Percentiles rank a stretch among this genome's conserved stretches.
Evolutionary conservation across 2,113 vertebrate species (phyloP).

Genomic region (Anser brachyrhynchus): DNA sequence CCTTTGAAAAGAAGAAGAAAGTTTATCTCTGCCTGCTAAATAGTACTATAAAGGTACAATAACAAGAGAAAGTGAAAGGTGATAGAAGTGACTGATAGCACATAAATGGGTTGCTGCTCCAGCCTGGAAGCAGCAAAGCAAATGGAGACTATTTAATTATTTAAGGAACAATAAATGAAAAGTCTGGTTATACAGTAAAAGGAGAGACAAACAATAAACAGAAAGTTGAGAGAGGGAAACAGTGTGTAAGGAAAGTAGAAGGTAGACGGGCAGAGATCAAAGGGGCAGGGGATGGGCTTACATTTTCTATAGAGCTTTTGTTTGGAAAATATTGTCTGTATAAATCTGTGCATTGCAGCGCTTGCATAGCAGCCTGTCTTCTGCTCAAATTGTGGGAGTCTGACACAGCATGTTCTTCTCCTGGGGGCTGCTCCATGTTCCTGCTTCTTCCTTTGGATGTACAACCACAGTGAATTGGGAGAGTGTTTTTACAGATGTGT

Average conservation of each 20-base stretch:
- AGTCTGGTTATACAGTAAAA: neutral
- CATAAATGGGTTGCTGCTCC: neutral
- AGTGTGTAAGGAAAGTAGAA: neutral
- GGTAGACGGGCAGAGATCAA: neutral
- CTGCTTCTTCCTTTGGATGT: neutral
- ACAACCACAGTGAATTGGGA: neutral
- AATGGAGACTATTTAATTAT: conserved; percentile 41
- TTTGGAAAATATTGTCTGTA: neutral
- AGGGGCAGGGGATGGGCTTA: neutral
- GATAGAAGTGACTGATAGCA: neutral
- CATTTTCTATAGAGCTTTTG: neutral
- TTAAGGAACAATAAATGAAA: conserved; percentile 41
- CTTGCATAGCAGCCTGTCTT: conserved; percentile 3
- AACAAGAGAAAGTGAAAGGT: neutral
- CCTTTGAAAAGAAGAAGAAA: neutral
- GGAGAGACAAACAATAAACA: neutral
- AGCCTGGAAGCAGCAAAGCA: neutral
- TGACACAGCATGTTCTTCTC: neutral
- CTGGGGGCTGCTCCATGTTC: neutral
- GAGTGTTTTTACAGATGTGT: neutral
- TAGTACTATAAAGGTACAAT: neutral
- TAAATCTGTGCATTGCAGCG: neutral
- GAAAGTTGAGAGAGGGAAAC: neutral
- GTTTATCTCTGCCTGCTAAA: neutral
- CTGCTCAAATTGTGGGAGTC: neutral